Percentiles rank a stretch among this genome's conserved stretches.
Evolutionary conservation across 2,113 vertebrate species (phyloP).

Genomic region (Pipra filicauda): DNA sequence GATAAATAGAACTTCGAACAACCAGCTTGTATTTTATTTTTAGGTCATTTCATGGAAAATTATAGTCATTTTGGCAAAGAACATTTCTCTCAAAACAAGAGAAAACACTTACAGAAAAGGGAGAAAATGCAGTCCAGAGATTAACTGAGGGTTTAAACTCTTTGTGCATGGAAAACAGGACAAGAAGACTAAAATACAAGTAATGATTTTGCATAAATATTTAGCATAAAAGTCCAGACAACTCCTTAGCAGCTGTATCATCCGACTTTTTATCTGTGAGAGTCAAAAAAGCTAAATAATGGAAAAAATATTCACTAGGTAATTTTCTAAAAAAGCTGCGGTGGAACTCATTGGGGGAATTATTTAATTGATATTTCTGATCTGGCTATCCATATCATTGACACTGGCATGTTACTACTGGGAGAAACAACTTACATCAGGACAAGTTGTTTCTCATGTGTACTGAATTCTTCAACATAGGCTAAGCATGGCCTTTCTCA

Average conservation of each 20-base stretch:
- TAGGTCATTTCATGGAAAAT: neutral
- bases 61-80: neutral
- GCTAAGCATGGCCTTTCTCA: neutral
- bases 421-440: neutral
- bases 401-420: neutral
- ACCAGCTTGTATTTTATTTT: neutral
- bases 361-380: neutral
- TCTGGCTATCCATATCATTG: neutral
- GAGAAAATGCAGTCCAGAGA: neutral
- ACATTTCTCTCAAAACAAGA: neutral
- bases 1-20: neutral
- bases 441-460: neutral
- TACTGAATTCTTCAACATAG: neutral
- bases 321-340: neutral
- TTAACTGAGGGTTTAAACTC: neutral
- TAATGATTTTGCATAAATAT: neutral
- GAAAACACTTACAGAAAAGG: neutral
- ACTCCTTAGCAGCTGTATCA: neutral
- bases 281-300: neutral
- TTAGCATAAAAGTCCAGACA: neutral
- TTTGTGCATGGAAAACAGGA: neutral
- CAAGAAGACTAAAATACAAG: neutral
- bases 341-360: neutral
- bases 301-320: neutral
- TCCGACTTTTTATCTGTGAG: neutral